Conservation (phyloP, 2,113 vertebrate genomes). For the Megatriorchis doriae region DNA sequence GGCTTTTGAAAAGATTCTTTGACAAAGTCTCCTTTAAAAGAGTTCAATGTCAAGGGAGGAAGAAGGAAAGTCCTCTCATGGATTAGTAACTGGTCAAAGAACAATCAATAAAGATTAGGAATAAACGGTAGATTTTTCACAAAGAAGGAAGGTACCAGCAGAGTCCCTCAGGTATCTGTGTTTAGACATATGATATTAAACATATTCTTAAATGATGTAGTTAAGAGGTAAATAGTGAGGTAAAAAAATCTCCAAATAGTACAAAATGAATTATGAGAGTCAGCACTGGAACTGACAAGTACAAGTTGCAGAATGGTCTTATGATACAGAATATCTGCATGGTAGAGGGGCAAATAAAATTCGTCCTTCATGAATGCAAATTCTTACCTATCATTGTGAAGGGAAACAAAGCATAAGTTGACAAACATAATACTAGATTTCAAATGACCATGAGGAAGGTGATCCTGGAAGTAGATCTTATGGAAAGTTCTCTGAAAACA, state of each 20-base stretch:
- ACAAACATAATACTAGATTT: neutral
- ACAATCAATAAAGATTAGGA: neutral
- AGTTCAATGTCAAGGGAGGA: neutral
- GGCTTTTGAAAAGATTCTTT: neutral
- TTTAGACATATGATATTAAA: neutral
- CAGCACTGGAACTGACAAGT: neutral
- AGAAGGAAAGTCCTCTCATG: neutral
- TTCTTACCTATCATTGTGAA: neutral
- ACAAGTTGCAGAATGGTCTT: neutral
- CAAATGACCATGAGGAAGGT: neutral
- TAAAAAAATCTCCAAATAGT: neutral
- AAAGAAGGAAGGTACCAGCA: neutral
- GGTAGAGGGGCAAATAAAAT: neutral
- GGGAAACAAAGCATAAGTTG: neutral
- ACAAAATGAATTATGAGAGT: neutral
- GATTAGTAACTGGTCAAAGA: neutral
- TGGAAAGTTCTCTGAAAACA: neutral
- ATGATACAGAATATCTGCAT: neutral
- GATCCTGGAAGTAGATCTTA: neutral
- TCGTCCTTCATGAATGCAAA: neutral
- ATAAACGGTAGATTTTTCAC: neutral
- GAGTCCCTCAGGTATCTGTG: neutral
- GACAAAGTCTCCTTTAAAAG: neutral
- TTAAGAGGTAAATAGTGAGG: neutral
- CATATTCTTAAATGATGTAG: neutral